These are phyloP conservation scores for Eidolon dupreanum DNA, from an alignment of 2,797 vertebrate species.

Conservation along the genomic window DNA sequence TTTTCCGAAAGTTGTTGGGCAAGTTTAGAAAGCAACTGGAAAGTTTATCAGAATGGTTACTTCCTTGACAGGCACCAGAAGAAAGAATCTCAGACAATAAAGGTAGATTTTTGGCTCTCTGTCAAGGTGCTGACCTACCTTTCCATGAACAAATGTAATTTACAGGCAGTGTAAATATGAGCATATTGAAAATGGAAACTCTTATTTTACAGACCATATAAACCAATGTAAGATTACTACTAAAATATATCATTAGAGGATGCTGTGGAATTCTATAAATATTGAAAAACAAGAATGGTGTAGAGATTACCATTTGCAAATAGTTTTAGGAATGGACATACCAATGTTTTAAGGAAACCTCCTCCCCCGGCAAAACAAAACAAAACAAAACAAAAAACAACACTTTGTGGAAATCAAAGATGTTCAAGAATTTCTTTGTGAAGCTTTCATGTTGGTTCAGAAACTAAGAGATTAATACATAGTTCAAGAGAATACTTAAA, in stretches of 20 bases:
- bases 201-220: not conserved
- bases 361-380: too few species aligned
- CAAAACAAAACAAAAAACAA: too few species aligned
- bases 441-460: conserved; percentile 5
- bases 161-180: not conserved
- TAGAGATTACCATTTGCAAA: not conserved
- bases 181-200: not conserved
- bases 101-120: conserved; percentile 13
- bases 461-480: not conserved
- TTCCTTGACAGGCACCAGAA: conserved; percentile 33
- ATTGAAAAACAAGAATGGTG: not conserved
- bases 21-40: conserved; percentile 33
- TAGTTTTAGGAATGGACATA: not conserved
- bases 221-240: not conserved
- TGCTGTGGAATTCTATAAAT: not conserved
- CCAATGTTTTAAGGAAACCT: not conserved
- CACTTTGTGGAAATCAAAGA: not conserved
- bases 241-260: not conserved
- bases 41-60: conserved; percentile 27
- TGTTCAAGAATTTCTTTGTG: conserved; percentile 21
- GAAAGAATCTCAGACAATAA: conserved; percentile 6
- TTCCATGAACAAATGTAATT: conserved; percentile 36
- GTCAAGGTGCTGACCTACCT: conserved; percentile 30
- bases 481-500: not conserved
- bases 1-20: conserved; percentile 42